phyloP scores from a whole-genome alignment of 2,888 invertebrate genomes.

The Catocala sponsa region DNA sequence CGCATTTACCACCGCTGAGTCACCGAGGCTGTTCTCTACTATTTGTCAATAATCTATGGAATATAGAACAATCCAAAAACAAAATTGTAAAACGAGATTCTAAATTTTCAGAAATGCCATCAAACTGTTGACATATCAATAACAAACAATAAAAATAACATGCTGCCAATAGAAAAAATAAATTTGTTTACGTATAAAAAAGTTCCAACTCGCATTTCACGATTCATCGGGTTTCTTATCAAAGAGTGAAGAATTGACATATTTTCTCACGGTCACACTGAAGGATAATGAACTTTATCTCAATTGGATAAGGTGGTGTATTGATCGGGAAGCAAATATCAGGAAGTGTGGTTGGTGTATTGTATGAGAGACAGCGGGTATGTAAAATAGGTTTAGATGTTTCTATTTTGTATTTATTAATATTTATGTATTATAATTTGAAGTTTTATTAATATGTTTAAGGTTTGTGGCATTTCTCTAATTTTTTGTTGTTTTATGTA shows the following conservation, averaged over 20 bases:
- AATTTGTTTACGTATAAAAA: constrained; percentile 52
- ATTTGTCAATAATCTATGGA: too few relatives aligned
- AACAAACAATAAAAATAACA: constrained; percentile 4
- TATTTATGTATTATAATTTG: too few relatives aligned
- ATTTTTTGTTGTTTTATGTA: too few relatives aligned
- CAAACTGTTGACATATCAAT: constrained; percentile 5
- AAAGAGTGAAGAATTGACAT: constrained; percentile 58
- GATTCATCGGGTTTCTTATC: constrained; percentile 57
- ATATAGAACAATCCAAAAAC: too few relatives aligned
- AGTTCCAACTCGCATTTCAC: constrained; percentile 58
- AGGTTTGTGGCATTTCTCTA: too few relatives aligned
- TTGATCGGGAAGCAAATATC: constrained; percentile 28
- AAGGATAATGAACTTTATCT: constrained; percentile 44
- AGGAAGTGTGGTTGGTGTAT: constrained; percentile 36
- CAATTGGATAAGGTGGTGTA: constrained; percentile 22
- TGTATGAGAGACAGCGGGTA: constrained; percentile 26
- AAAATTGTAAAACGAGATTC: not conserved
- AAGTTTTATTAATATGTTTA: too few relatives aligned
- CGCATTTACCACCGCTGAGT: too few relatives aligned
- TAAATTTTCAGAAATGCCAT: constrained; percentile 9
- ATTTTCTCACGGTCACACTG: constrained; percentile 67
- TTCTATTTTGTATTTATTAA: not conserved
- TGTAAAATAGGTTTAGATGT: constrained; percentile 4
- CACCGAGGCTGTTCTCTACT: too few relatives aligned
- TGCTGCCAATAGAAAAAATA: constrained; percentile 15